Evolutionary conservation across 2,113 vertebrate genomes (phyloP).

Genomic region (Anoplopoma fimbria): DNA sequence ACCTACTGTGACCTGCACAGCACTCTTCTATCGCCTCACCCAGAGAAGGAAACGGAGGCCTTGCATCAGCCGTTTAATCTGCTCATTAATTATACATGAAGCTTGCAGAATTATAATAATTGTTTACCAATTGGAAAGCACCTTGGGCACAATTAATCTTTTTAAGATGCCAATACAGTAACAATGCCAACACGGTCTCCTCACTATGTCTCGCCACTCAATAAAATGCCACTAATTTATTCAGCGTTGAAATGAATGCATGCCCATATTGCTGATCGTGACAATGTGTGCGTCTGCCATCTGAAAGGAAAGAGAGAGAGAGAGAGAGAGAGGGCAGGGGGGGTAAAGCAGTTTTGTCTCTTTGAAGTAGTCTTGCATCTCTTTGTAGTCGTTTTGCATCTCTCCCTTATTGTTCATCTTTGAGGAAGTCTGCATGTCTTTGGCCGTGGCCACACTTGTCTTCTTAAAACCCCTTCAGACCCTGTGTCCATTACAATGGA

Average conservation of each 20-base stretch:
- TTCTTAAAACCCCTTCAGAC: too few species aligned
- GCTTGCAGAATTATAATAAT: slow-evolving; percentile 80
- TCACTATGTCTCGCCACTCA: slow-evolving; percentile 70
- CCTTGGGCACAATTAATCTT: slow-evolving; percentile 80
- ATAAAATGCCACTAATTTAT: slow-evolving; percentile 82
- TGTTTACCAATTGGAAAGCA: slow-evolving; percentile 82
- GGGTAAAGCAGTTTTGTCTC: not conserved
- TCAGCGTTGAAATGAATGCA: slow-evolving; percentile 74
- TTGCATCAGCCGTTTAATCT: slow-evolving; percentile 73
- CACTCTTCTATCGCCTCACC: not conserved
- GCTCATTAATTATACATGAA: slow-evolving; percentile 81
- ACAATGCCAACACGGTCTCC: slow-evolving; percentile 74
- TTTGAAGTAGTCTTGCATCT: not conserved
- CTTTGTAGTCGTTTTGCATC: not conserved
- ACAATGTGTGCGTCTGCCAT: slow-evolving; percentile 49
- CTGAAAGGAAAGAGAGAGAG: not conserved
- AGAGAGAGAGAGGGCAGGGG: not conserved
- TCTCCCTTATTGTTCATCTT: too few species aligned
- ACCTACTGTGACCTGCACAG: slow-evolving; percentile 10
- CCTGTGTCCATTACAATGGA: too few species aligned
- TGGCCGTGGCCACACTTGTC: not conserved
- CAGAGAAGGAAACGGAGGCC: slow-evolving; percentile 16
- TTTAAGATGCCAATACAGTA: slow-evolving; percentile 80
- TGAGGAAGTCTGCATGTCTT: too few species aligned
- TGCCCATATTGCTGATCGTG: slow-evolving; percentile 75